Evolutionary conservation across 2,888 invertebrate genomes (phyloP).

Genomic region (Campoplex nolae): DNA sequence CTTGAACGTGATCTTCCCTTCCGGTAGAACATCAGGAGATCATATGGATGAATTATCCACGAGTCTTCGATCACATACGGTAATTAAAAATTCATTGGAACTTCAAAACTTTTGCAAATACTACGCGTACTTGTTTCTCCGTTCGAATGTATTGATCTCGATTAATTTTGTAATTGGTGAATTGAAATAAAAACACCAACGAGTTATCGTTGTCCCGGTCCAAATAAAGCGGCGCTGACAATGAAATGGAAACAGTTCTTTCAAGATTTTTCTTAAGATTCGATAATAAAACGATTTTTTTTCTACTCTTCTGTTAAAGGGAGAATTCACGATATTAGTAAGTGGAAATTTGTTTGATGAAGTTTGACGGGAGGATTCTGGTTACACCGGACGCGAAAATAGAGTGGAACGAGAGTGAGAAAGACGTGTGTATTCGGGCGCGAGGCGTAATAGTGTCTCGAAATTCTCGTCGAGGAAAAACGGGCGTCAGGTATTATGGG

Average conservation of each 20-base stretch:
- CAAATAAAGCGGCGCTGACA: not conserved
- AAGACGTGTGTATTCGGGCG: constrained; percentile 32
- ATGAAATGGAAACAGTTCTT: not conserved
- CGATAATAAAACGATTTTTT: not conserved
- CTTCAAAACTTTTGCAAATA: not conserved
- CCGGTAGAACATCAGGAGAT: not conserved
- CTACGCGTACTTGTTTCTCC: not conserved
- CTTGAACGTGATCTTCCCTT: not conserved
- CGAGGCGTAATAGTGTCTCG: constrained; percentile 52
- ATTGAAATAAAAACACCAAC: not conserved
- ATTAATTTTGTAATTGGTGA: not conserved
- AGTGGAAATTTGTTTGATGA: not conserved
- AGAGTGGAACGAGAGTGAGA: constrained; percentile 39
- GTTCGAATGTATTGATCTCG: not conserved
- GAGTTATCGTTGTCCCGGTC: not conserved
- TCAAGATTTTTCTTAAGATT: not conserved
- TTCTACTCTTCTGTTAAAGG: not conserved
- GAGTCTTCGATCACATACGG: not conserved
- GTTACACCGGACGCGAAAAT: constrained; percentile 42
- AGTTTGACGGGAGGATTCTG: constrained; percentile 20
- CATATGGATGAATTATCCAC: not conserved
- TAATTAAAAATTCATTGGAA: not conserved
- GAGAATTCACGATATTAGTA: not conserved
- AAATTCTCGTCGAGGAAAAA: constrained; percentile 50
- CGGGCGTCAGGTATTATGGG: constrained; percentile 63